Percentiles rank a stretch among this genome's conserved stretches.
Evolutionary conservation across 2,888 invertebrate species (phyloP).

Genomic region (Adelphocoris suturalis): DNA sequence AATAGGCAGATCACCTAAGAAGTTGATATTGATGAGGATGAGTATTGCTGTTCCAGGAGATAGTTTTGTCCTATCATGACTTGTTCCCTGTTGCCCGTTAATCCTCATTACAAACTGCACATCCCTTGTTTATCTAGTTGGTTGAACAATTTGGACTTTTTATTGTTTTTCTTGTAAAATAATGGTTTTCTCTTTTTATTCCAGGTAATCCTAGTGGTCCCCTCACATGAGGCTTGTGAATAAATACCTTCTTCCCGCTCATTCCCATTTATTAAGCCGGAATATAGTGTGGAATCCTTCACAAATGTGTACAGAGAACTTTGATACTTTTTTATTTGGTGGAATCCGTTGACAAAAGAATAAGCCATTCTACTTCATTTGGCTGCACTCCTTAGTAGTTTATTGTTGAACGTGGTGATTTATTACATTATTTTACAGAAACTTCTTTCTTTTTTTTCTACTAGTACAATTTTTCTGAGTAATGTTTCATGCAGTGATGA

Average conservation of each 20-base stretch:
- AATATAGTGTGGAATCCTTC: conserved; percentile 30
- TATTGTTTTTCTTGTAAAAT: too few species aligned
- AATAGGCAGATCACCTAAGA: too few species aligned
- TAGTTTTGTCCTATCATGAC: too few species aligned
- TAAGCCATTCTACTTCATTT: neutral
- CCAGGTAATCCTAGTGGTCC: conserved; percentile 62
- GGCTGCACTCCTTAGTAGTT: conserved; percentile 6
- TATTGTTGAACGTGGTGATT: neutral
- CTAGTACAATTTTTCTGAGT: neutral
- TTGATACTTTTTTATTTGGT: conserved; percentile 66
- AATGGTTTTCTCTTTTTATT: conserved; percentile 13
- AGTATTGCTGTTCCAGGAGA: too few species aligned
- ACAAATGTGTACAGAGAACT: conserved; percentile 51
- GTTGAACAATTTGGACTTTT: too few species aligned
- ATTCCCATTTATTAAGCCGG: conserved; percentile 33
- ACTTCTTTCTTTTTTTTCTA: neutral
- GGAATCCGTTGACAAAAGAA: conserved; percentile 21
- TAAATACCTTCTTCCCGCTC: conserved; percentile 40
- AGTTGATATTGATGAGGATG: too few species aligned
- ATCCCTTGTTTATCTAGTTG: too few species aligned
- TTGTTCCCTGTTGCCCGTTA: too few species aligned
- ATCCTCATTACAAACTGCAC: too few species aligned
- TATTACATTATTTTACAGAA: neutral
- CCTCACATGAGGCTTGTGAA: conserved; percentile 67
- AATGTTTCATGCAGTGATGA: too few species aligned